Evolutionary conservation across 2,797 vertebrate species (phyloP), one percentile per base, ranked within the genome.

Genomic region (Poecilia wingei): DNA sequence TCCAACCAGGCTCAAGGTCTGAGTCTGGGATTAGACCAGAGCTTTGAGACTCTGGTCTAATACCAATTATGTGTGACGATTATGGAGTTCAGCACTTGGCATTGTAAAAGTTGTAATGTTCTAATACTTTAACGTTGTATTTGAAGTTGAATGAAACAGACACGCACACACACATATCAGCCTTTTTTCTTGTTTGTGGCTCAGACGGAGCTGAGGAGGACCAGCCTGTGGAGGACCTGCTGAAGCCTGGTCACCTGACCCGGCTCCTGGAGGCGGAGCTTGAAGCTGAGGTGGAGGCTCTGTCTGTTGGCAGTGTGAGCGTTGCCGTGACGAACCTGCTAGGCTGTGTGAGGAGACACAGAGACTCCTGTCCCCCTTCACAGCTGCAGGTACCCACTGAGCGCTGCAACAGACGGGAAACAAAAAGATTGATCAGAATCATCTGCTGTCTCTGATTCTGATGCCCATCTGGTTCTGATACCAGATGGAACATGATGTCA

Each of bases 231-330:
- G 94, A 94, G 79, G 94, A 96, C 85, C 88, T 96, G 76, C 86
- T 99, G 80, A 97, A 97, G 85, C 86, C 93, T 0, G 96, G 96
- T 76, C 98, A 98, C 91, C 94, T 99, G 87, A 97, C 95, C 57
- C 95, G 89, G 39, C 94, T 97, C 81, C 89, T 99, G 90, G 96
- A 97, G 90, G 97, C 97, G 86, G 95, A 97, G 39, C 88, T 99
- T 22, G 95, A 92, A 74, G 94, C 92, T 0, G 96, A 98, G 76
- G 89, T 98, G 86, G 95, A 95, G 82, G 93, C 95, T 83, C 92
- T 99, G 74, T 91, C 94, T 3, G 86, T 97, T 71, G 95, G 95
- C 49, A 97, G 96, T 71, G 92, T 97, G 49, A 93, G 88, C 75
- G 84, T 61, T 1, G 82, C 92, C 0, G 59, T 97, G 80, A 95